Percentiles rank a stretch among this genome's conserved stretches.
These are phyloP conservation scores for Pogonomyrmex californicus DNA, from an alignment of 1,140 invertebrate genomes.

Conservation along the genomic window DNA sequence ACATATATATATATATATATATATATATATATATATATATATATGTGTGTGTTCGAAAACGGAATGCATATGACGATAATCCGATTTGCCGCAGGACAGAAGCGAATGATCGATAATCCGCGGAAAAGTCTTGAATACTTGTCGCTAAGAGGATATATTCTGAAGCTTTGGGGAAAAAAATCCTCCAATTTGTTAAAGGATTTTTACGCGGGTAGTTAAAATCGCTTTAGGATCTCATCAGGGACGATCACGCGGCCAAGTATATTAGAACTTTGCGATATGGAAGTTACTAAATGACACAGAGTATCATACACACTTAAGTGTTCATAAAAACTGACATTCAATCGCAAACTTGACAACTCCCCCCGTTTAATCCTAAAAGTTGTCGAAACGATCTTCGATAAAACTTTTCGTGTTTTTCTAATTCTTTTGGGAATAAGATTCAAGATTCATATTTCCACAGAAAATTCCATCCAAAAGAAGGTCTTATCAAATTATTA, in stretches of 20 bases:
- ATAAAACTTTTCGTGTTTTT: background rate
- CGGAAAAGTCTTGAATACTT: constrained; percentile 41
- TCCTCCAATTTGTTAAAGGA: constrained; percentile 43
- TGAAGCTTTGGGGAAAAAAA: background rate
- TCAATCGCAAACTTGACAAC: constrained; percentile 27
- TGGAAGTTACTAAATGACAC: constrained; percentile 34
- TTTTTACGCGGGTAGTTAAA: constrained; percentile 52
- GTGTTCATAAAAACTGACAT: constrained; percentile 1
- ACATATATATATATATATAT: no score
- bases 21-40: no score
- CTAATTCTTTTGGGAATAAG: constrained; percentile 10
- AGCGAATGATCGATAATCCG: constrained; percentile 18
- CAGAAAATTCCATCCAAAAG: no score
- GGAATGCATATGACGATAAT: constrained; percentile 31
- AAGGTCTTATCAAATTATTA: no score
- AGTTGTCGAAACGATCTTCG: constrained; percentile 19
- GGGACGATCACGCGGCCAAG: background rate
- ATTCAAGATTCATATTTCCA: constrained; percentile 32
- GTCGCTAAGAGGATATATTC: constrained; percentile 25
- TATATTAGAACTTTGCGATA: constrained; percentile 16
- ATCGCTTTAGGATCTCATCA: constrained; percentile 41
- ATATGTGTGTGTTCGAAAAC: constrained; percentile 14
- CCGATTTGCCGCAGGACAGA: constrained; percentile 36
- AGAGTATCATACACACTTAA: constrained; percentile 1
- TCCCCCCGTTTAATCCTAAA: constrained; percentile 33